Percentiles rank a stretch among this genome's conserved stretches.
phyloP scores from a whole-genome alignment of 1,140 invertebrate genomes.

The Listronotus bonariensis region DNA sequence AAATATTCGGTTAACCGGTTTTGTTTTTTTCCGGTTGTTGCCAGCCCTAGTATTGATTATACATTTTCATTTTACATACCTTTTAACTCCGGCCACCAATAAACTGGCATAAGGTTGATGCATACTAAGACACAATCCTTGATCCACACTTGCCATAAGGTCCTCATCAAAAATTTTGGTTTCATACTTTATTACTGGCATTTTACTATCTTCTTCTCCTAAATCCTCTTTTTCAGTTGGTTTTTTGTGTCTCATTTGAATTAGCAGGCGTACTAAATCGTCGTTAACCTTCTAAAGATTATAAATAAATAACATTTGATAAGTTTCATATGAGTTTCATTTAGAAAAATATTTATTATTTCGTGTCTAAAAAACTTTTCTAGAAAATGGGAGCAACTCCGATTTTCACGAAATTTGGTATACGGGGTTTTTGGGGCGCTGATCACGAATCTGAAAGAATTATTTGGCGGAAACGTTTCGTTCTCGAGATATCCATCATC shows the following conservation, averaged over 20 bases:
- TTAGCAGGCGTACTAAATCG: slow-evolving; percentile 45
- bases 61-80: slow-evolving; percentile 60
- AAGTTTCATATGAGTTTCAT: too few species aligned
- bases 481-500: too few species aligned
- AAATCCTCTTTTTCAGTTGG: slow-evolving; percentile 43
- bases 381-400: too few species aligned
- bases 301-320: not conserved
- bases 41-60: too few species aligned
- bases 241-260: slow-evolving; percentile 49
- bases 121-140: slow-evolving; percentile 89
- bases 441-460: too few species aligned
- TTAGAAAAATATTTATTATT: too few species aligned
- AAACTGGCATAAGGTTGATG: slow-evolving; percentile 96
- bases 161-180: slow-evolving; percentile 43
- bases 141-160: slow-evolving; percentile 61
- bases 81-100: slow-evolving; percentile 88
- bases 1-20: too few species aligned
- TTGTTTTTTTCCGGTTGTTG: too few species aligned
- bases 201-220: slow-evolving; percentile 39
- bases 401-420: too few species aligned
- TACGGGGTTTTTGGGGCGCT: too few species aligned
- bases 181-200: slow-evolving; percentile 42
- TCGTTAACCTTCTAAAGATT: slow-evolving; percentile 40
- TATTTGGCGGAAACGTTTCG: too few species aligned
- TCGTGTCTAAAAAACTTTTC: too few species aligned